These are phyloP conservation scores for Trachelipus rathkii DNA, from an alignment of 1,140 invertebrate genomes.

Conservation along the genomic window DNA sequence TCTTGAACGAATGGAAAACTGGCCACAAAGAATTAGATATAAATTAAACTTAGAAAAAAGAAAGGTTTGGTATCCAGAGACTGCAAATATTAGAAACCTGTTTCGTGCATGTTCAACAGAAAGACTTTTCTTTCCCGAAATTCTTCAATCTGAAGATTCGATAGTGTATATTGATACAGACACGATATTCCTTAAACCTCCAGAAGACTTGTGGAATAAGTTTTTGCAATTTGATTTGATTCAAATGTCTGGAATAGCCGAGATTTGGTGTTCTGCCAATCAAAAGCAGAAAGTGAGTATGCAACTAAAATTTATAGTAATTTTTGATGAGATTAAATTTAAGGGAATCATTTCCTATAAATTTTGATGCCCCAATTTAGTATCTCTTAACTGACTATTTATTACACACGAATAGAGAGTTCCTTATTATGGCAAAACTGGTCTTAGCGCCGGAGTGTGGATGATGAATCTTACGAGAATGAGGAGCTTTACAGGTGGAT, in stretches of 20 bases:
- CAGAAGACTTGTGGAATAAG: constrained; percentile 38
- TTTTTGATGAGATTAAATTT: no score
- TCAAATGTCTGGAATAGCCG: constrained; percentile 37
- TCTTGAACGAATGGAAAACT: no score
- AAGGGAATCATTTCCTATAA: no score
- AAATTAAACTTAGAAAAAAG: constrained; percentile 27
- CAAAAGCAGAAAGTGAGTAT: background rate
- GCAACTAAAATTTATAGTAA: no score
- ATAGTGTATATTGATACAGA: constrained; percentile 41
- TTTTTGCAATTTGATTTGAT: constrained; percentile 28
- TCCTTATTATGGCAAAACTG: constrained; percentile 35
- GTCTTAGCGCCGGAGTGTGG: constrained; percentile 40
- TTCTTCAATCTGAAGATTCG: constrained; percentile 40
- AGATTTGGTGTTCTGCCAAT: no score
- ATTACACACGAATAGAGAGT: background rate
- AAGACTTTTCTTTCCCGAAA: constrained; percentile 40
- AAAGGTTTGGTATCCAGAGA: constrained; percentile 36
- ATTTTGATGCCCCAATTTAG: no score
- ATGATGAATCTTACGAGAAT: constrained; percentile 40
- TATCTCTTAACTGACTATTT: no score
- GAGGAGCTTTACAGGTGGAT: constrained; percentile 36
- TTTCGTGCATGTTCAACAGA: constrained; percentile 42
- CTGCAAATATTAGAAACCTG: constrained; percentile 29
- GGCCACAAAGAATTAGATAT: constrained; percentile 23
- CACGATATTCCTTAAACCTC: constrained; percentile 34